Base-by-base conservation (phyloP, 2,797 vertebrate species). In the Leptatherina wallacei region DNA sequence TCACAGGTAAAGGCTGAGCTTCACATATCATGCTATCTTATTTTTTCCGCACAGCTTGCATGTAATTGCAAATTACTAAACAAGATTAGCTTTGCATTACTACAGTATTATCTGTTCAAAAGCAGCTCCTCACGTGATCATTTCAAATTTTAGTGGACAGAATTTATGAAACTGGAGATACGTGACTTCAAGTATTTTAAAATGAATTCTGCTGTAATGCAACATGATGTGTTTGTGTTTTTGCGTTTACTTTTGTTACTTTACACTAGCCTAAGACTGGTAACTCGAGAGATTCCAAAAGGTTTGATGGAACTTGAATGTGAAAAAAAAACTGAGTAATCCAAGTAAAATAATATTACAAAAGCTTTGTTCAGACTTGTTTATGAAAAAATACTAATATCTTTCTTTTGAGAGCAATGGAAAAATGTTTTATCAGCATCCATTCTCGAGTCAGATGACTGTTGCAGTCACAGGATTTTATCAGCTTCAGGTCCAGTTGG, bases 1-100 rank as follows among this genome's bases (percentile, higher is more conserved):
- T 98, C 62, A 97, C 97, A 33, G 97, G 97, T 98, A 92, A 95
- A 92, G 18, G 8, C 24, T 64, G 14, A 69, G 44, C 33, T 65
- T 69, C 12, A 51, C 12, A 24, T 18, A 16, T 7, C 3, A 42
- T 56, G 36, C 52, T 11, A 16, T 62, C 12, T 7, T 14, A 27
- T 1, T 32, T 65, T 44, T 33, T 27, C 2, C 8, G 18, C n/a
- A 36, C 12, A 36, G 14, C 3, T 8, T 14, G 22, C 20, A 22
- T 51, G 12, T 35, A 16, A 63, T 64, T 24, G 20, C 30, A 35
- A 22, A 64, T 5, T 7, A 11, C 27, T 63, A n/a, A 63, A 42
- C 59, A 42, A 6, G 16, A 16, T 22, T 22, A 22, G 8, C 22
- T 32, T 10, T 32, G 2, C 3, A 5, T 32, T 14, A 20, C 29